A percentile compares a stretch with the other conserved stretches of the same genome.
Conservation (phyloP, 1,140 invertebrate genomes). For the Latrodectus geometricus region DNA sequence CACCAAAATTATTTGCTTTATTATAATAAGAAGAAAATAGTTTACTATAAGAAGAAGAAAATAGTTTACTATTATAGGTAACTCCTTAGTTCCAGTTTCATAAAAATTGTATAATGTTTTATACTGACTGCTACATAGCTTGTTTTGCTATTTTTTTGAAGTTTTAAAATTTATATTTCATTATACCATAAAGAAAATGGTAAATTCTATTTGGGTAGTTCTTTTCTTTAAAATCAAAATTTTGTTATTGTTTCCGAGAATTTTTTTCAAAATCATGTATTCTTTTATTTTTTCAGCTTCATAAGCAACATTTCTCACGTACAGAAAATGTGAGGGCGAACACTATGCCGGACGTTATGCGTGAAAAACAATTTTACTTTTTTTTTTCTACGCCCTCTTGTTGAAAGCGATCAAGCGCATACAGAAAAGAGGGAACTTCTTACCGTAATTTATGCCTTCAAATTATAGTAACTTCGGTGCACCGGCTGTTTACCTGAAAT, state of each 20-base stretch:
- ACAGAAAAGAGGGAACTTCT: neutral
- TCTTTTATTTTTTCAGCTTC: neutral
- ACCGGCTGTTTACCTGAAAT: neutral
- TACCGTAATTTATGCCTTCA: neutral
- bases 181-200: neutral
- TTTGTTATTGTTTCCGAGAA: slow-evolving; percentile 32
- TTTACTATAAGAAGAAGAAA: no score
- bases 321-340: neutral
- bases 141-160: no score
- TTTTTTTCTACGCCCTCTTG: neutral
- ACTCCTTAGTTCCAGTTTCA: no score
- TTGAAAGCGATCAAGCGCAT: neutral
- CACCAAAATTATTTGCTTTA: no score
- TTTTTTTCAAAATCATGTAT: neutral
- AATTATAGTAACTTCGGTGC: neutral
- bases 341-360: neutral
- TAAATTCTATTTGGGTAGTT: neutral
- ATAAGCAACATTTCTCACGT: slow-evolving; percentile 53
- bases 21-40: no score
- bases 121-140: neutral
- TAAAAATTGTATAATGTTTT: no score
- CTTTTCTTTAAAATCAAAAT: slow-evolving; percentile 18
- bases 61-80: no score
- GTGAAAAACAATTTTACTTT: neutral
- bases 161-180: no score